phyloP scores from a whole-genome alignment of 2,888 invertebrate species.

The Electrophaes corylata region DNA sequence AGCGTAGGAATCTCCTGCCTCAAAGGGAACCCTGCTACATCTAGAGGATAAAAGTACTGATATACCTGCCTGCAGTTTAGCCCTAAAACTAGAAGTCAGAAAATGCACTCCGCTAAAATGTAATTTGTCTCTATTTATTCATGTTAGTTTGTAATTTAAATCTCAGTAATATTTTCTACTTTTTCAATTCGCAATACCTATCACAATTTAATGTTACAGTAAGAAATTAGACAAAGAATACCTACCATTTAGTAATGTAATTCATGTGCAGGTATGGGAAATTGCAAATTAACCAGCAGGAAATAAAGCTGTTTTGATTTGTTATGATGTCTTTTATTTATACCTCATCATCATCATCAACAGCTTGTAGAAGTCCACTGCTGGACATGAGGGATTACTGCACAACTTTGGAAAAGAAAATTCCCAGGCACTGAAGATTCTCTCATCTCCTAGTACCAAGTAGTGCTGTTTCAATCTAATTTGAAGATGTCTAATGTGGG shows the following conservation, averaged over 20 bases:
- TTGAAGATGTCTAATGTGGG: too few relatives aligned
- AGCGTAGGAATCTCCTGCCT: not conserved
- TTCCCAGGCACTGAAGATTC: too few relatives aligned
- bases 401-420: too few relatives aligned
- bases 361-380: not conserved
- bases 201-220: slow-evolving; percentile 18
- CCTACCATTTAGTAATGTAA: slow-evolving; percentile 56
- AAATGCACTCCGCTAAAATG: not conserved
- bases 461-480: too few relatives aligned
- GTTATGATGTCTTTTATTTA: slow-evolving; percentile 65
- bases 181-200: slow-evolving; percentile 32
- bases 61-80: slow-evolving; percentile 11
- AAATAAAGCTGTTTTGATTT: slow-evolving; percentile 83
- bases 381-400: too few relatives aligned
- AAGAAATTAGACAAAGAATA: slow-evolving; percentile 43
- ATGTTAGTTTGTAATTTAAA: slow-evolving; percentile 47
- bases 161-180: slow-evolving; percentile 49
- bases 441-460: too few relatives aligned
- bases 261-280: slow-evolving; percentile 68
- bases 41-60: slow-evolving; percentile 4
- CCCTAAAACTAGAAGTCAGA: not conserved
- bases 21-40: not conserved
- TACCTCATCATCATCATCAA: not conserved
- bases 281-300: slow-evolving; percentile 74
- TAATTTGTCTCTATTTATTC: slow-evolving; percentile 42